Base-by-base conservation (phyloP, 1,140 invertebrate genomes). In the Lordiphosa collinella region DNA sequence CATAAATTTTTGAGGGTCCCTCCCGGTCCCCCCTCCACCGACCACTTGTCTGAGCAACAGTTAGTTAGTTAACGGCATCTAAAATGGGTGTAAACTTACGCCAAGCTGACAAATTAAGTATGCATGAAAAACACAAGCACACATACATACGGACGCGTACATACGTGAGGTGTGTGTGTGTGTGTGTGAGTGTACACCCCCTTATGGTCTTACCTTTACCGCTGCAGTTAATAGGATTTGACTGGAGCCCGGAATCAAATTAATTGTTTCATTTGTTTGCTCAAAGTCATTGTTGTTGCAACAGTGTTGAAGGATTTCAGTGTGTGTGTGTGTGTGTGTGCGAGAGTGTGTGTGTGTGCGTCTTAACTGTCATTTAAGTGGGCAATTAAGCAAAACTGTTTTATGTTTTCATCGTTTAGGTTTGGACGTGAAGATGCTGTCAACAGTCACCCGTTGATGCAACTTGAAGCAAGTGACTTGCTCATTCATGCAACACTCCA, bases 241-340 rank as follows among this genome's bases (percentile, higher is more conserved):
- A 40, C 60, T 82, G 62, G 41, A 68, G 63, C 65, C 56, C 54
- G 78, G 55, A 72, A 80, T 76, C 62, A 72, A 80, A 82, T 80
- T 80, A 84, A 84, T 84, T 82, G 78, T 84, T 72, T 68, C 59
- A 68, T 84, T 84, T 82, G 59, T 58, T 72, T 72, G 68, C 57
- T 44, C 41, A 44, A 37, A 55, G 43, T 58, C 49, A 64, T 48
- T 79, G 38, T 65, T 56, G 52, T 40, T 79, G 57, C 56, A 49
- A 54, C 32, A 52, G n/a, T 55, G 50, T 61, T 38, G 63, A 60
- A 53, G 50, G 14, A 35, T 35, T 14, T 2, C n/a, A n/a, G n/a
- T n/a, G n/a, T n/a, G n/a, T n/a, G n/a, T n/a, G n/a, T n/a, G n/a
- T n/a, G 14, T 14, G 12, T 14, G 14, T 29, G 14, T 38, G 32